phyloP scores from a whole-genome alignment of 2,113 vertebrate genomes.

The Dolichallabes microphthalmus region DNA sequence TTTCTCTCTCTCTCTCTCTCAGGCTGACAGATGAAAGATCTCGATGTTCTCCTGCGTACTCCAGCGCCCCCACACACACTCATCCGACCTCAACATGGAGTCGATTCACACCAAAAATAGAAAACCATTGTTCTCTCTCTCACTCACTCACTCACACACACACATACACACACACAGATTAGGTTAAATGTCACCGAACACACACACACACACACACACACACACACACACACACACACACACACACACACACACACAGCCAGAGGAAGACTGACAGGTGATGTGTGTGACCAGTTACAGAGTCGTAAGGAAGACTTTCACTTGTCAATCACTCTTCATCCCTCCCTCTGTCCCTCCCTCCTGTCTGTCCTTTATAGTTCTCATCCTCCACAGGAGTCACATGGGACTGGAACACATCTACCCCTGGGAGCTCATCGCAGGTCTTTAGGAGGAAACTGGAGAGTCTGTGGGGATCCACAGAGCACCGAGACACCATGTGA shows the following conservation, averaged over 20 bases:
- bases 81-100: neutral
- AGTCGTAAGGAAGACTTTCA: neutral
- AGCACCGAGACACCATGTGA: too few relatives aligned
- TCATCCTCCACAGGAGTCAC: too few relatives aligned
- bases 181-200: slow-evolving; percentile 30
- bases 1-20: neutral
- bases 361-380: too few relatives aligned
- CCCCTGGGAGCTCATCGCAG: too few relatives aligned
- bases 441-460: too few relatives aligned
- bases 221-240: slow-evolving; percentile 18
- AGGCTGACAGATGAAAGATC: slow-evolving; percentile 27
- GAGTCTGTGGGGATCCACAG: too few relatives aligned
- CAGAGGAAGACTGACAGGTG: neutral
- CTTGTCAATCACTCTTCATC: neutral
- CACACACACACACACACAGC: slow-evolving; percentile 23
- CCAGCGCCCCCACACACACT: neutral
- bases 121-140: neutral
- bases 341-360: too few relatives aligned
- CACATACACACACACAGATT: slow-evolving; percentile 4
- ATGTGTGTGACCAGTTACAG: neutral
- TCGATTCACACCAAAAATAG: neutral
- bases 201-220: slow-evolving; percentile 9
- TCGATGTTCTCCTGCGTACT: neutral
- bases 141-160: neutral
- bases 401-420: too few relatives aligned